Evolutionary conservation across 2,113 vertebrate species (phyloP).

Genomic region (Myrmecobius fasciatus): DNA sequence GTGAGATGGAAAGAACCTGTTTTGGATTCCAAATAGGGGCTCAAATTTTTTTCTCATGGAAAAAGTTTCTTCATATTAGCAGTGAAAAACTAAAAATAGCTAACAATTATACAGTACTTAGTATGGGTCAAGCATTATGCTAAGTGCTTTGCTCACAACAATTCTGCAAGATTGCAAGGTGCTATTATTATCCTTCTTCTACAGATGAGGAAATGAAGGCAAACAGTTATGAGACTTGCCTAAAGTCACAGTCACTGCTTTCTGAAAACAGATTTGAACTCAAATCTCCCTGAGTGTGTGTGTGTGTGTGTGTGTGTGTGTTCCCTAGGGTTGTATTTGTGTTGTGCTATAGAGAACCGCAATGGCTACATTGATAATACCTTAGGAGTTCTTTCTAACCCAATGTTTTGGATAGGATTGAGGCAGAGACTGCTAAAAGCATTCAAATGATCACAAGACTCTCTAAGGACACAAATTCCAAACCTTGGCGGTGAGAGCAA

Average conservation of each 20-base stretch:
- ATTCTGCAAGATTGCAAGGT: accelerated
- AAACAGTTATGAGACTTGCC: neutral
- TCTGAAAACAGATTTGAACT: neutral
- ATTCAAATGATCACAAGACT: neutral
- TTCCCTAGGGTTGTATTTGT: neutral
- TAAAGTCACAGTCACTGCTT: neutral
- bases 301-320: no score
- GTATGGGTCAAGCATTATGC: neutral
- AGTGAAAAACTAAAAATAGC: neutral
- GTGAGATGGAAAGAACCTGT: neutral
- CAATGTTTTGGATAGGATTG: neutral
- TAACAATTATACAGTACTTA: neutral
- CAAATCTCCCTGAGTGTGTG: neutral
- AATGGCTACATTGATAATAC: neutral
- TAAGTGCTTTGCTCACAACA: neutral
- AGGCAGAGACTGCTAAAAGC: neutral
- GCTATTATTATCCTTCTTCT: neutral
- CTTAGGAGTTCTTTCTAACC: neutral
- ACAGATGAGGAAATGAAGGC: constrained; percentile 9
- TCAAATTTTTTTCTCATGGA: neutral
- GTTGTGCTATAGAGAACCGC: neutral
- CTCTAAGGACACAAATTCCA: neutral
- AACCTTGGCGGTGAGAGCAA: constrained; percentile 96
- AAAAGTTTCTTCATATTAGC: neutral
- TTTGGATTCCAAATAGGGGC: neutral